phyloP scores from a whole-genome alignment of 2,797 vertebrate genomes.

The Micropoecilia bifurca region DNA sequence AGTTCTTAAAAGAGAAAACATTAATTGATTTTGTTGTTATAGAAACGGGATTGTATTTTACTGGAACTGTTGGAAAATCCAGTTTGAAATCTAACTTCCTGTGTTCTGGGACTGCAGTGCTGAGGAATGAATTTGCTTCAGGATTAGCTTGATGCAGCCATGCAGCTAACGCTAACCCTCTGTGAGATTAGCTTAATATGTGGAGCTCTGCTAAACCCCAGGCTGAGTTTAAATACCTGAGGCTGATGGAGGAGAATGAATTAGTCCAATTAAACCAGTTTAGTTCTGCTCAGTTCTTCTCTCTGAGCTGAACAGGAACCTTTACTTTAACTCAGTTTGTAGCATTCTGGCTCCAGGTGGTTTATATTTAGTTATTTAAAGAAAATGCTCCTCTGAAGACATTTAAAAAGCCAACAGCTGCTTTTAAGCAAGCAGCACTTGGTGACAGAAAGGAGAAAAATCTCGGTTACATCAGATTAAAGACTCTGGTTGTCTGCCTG shows the following conservation, averaged over 20 bases:
- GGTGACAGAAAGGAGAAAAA: neutral
- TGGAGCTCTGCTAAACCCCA: constrained; percentile 43
- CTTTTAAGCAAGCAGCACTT: neutral
- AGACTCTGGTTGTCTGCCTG: too few relatives aligned
- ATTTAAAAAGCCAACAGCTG: neutral
- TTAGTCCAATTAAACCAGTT: constrained; percentile 24
- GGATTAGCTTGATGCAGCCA: constrained; percentile 60
- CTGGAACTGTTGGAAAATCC: neutral
- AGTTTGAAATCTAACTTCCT: neutral
- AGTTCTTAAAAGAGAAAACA: neutral
- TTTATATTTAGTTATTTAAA: too few relatives aligned
- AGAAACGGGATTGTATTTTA: neutral
- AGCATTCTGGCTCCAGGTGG: too few relatives aligned
- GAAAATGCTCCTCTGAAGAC: neutral
- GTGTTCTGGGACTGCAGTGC: constrained; percentile 14
- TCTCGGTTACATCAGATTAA: neutral
- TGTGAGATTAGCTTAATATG: constrained; percentile 42
- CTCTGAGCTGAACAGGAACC: constrained; percentile 10
- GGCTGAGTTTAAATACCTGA: constrained; percentile 49
- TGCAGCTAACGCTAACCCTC: constrained; percentile 52
- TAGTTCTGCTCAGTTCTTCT: neutral
- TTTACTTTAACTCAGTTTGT: too few relatives aligned
- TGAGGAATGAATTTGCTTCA: constrained; percentile 37
- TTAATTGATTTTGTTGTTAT: neutral
- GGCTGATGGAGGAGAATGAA: constrained; percentile 45